Base-by-base conservation (phyloP, 2,113 vertebrate genomes). In the Tachysurus vachellii region DNA sequence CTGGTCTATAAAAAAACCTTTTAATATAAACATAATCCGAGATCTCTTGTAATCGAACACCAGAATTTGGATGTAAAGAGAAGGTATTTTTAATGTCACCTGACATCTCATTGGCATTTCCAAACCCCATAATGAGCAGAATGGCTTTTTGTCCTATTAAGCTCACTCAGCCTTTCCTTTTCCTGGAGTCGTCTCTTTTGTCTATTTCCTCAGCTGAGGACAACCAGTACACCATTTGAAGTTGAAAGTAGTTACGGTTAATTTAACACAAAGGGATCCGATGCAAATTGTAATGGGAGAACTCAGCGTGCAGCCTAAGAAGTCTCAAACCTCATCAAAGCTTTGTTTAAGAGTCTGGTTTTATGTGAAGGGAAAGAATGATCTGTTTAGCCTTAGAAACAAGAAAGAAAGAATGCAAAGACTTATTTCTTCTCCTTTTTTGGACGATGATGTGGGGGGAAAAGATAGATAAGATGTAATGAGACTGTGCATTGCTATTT, bases 251-350 rank as follows among this genome's bases (percentile, higher is more conserved):
- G 54, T 86, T 84, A 57, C 44, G 70, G 53, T 87, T 28, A 42
- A 73, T 86, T 87, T 70, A 23, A 83, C 68, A 82, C 82, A 62
- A 80, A 85, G 75, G 76, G 73, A 64, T 70, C 26, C 70, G 62
- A 36, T 54, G 77, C 54, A 66, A 88, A 84, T 84, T 59, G 87
- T 75, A 83, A 87, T 79, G 66, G 61, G 70, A 70, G 36, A 84
- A 57, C 75, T 77, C 83, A 82, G 88, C 54, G 61, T 80, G 86
- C 82, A 56, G 80, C 64, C 42, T 56, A 83, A 86, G 56, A 71
- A 81, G 23, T 47, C 76, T 61, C 81, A 83, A 83, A 70, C 44
- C 89, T 87, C 81, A 85, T 88, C 86, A 88, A 86, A 87, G 83
- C 79, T 87, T 87, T 56, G 80, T 44, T 73, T 61, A 80, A 84